Percentiles rank a stretch among this genome's conserved stretches.
Conservation (phyloP, 2,797 vertebrate genomes). For the Gymnothorax reevesii region DNA sequence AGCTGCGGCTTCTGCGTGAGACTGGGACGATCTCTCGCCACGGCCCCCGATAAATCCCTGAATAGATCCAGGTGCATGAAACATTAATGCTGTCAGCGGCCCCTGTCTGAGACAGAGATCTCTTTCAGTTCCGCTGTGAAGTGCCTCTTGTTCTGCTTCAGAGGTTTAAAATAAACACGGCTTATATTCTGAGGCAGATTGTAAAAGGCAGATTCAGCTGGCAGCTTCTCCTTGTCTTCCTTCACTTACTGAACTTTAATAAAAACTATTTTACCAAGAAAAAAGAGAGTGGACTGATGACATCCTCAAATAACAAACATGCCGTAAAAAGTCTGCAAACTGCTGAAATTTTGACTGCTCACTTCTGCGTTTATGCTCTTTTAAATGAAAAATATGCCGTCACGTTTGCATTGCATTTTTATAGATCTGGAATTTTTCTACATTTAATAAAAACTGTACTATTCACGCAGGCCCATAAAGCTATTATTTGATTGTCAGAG, state of each 20-base stretch:
- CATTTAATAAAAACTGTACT: background rate
- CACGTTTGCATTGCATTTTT: background rate
- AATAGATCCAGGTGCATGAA: conserved; percentile 43
- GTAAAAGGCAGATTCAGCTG: conserved; percentile 30
- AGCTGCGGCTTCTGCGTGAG: background rate
- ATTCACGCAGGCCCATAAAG: background rate
- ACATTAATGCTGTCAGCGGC: conserved; percentile 26
- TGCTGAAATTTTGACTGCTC: background rate
- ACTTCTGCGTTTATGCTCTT: background rate
- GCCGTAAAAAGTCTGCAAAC: background rate
- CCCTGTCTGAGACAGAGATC: conserved; percentile 34
- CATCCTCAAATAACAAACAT: background rate
- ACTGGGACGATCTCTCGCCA: background rate
- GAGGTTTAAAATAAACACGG: conserved; percentile 40
- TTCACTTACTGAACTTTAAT: conserved; percentile 1
- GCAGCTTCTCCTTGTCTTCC: background rate
- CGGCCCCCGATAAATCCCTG: background rate
- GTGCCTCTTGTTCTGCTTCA: conserved; percentile 34
- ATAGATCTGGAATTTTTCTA: background rate
- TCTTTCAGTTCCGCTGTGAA: conserved; percentile 35
- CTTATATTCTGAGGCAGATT: conserved; percentile 24
- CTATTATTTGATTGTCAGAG: no score
- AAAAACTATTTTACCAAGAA: background rate
- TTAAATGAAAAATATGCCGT: background rate
- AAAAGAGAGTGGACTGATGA: background rate